Evolutionary conservation across 2,888 invertebrate genomes (phyloP).

Genomic region (Hypena proboscidalis): DNA sequence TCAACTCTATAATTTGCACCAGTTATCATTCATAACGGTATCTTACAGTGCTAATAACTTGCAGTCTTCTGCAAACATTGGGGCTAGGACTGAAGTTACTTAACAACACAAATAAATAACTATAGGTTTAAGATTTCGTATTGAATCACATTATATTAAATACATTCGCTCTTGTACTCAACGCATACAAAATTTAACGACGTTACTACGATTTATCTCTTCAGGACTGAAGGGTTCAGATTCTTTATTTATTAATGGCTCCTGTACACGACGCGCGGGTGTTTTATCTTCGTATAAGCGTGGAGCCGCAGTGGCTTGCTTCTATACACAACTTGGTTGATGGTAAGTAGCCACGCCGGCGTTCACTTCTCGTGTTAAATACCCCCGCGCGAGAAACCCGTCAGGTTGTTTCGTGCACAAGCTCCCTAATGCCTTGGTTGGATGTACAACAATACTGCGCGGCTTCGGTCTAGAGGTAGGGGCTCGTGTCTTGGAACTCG

Average conservation of each 20-base stretch:
- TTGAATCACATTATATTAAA: conserved; percentile 58
- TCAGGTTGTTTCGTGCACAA: too few relatives aligned
- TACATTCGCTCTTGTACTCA: conserved; percentile 78
- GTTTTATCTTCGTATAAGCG: too few relatives aligned
- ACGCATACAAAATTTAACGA: conserved; percentile 63
- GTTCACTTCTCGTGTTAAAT: too few relatives aligned
- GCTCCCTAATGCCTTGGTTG: too few relatives aligned
- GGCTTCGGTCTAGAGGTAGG: conserved; percentile 63
- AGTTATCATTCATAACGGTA: conserved; percentile 59
- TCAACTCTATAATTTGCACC: conserved; percentile 68
- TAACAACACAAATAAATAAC: conserved; percentile 69
- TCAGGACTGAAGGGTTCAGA: too few relatives aligned
- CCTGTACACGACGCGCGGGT: too few relatives aligned
- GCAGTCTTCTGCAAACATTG: conserved; percentile 62
- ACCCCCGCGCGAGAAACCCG: too few relatives aligned
- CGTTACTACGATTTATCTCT: conserved; percentile 63
- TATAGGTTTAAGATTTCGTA: conserved; percentile 56
- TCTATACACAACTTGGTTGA: too few relatives aligned
- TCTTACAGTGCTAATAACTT: conserved; percentile 61
- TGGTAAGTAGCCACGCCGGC: too few relatives aligned
- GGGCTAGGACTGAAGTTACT: conserved; percentile 65
- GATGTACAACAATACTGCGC: too few relatives aligned
- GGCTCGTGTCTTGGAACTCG: conserved; percentile 79
- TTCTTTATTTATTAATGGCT: too few relatives aligned
- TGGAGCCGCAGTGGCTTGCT: too few relatives aligned